phyloP scores from a whole-genome alignment of 2,888 invertebrate species.

The Dynastes hyllus region DNA sequence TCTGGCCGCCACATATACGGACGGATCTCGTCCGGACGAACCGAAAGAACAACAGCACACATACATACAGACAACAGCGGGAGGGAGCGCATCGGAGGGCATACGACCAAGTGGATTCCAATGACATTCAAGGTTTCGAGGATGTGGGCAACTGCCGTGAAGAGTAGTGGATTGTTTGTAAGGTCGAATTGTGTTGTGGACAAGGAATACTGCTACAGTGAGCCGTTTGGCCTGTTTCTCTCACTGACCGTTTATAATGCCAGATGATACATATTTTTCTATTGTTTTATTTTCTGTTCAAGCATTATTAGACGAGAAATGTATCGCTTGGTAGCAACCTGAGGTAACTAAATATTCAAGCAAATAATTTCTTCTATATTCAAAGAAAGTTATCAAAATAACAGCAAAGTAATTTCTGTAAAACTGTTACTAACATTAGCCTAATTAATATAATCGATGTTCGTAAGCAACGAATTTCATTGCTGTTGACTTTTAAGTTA shows the following conservation, averaged over 20 bases:
- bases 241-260: neutral
- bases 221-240: neutral
- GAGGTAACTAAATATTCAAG: too few species aligned
- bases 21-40: conserved; percentile 17
- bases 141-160: conserved; percentile 53
- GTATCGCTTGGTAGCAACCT: too few species aligned
- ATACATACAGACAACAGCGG: conserved; percentile 10
- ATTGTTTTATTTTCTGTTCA: neutral
- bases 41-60: conserved; percentile 17
- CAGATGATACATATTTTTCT: neutral
- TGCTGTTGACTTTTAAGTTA: too few species aligned
- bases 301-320: too few species aligned
- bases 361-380: too few species aligned
- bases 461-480: too few species aligned
- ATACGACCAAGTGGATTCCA: conserved; percentile 35
- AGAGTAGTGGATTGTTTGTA: conserved; percentile 47
- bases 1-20: neutral
- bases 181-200: conserved; percentile 28
- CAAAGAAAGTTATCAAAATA: too few species aligned
- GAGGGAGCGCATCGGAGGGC: conserved; percentile 23
- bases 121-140: conserved; percentile 52
- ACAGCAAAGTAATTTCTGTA: too few species aligned
- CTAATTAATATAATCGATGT: too few species aligned
- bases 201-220: conserved; percentile 9
- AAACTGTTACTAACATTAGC: too few species aligned